These are phyloP conservation scores for Callitettix versicolor DNA, from an alignment of 1,140 invertebrate species.

Conservation along the genomic window DNA sequence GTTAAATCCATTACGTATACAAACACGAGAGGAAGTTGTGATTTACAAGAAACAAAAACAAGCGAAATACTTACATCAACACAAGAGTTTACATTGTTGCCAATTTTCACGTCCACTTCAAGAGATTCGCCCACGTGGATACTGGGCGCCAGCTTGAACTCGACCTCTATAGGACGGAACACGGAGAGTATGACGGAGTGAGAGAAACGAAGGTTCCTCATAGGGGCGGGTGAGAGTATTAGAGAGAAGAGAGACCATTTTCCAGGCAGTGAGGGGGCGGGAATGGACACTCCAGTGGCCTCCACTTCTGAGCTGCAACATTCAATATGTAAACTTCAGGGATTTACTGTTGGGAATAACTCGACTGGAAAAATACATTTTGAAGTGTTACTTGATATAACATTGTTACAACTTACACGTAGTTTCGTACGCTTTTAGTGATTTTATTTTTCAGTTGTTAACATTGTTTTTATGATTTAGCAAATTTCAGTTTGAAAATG, in stretches of 20 bases:
- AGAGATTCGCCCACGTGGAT: slow-evolving; percentile 47
- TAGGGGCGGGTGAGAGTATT: slow-evolving; percentile 36
- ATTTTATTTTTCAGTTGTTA: no score
- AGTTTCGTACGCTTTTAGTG: no score
- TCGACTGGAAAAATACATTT: no score
- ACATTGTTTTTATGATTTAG: no score
- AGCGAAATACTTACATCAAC: slow-evolving; percentile 46
- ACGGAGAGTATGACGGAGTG: slow-evolving; percentile 41
- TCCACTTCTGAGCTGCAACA: slow-evolving; percentile 28
- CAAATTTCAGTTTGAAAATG: no score
- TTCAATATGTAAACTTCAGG: no score
- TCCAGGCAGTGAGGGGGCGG: slow-evolving; percentile 43
- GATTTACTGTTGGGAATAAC: no score
- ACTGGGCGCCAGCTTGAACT: slow-evolving; percentile 42
- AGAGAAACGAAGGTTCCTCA: slow-evolving; percentile 40
- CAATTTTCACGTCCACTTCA: slow-evolving; percentile 51
- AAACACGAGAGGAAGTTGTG: no score
- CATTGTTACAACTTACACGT: no score
- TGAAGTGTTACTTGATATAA: no score
- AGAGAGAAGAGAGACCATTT: slow-evolving; percentile 48
- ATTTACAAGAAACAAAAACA: no score
- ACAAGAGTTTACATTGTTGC: slow-evolving; percentile 51
- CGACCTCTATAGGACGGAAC: slow-evolving; percentile 44
- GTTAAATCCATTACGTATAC: no score
- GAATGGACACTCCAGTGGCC: slow-evolving; percentile 41